These are phyloP conservation scores for Tillus elongatus DNA, from an alignment of 2,888 invertebrate genomes.

Conservation along the genomic window DNA sequence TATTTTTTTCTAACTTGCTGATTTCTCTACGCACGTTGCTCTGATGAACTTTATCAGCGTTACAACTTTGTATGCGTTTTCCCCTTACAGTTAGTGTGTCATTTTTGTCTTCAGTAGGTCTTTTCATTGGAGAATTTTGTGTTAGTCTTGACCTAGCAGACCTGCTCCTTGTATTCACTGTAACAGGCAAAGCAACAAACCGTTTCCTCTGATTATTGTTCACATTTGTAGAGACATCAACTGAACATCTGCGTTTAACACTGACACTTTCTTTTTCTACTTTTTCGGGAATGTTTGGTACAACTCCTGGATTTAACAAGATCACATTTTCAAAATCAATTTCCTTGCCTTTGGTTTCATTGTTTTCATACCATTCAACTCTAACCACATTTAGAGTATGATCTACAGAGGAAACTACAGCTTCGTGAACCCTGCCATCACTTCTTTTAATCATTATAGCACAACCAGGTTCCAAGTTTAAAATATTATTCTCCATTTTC, in stretches of 20 bases:
- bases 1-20: conserved; percentile 9
- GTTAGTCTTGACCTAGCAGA: conserved; percentile 6
- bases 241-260: too few relatives aligned
- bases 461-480: too few relatives aligned
- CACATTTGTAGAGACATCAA: too few relatives aligned
- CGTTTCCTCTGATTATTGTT: neutral
- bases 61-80: too few relatives aligned
- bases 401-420: conserved; percentile 89
- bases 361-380: conserved; percentile 98
- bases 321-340: conserved; percentile 85
- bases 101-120: too few relatives aligned
- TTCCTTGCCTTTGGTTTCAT: conserved; percentile 99
- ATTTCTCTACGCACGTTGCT: too few relatives aligned
- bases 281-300: conserved; percentile 4
- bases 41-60: too few relatives aligned
- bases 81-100: too few relatives aligned
- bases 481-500: too few relatives aligned
- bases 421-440: conserved; percentile 88
- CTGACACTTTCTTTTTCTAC: too few relatives aligned
- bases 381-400: conserved; percentile 79
- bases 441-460: conserved; percentile 76
- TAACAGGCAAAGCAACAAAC: neutral
- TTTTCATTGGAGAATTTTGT: too few relatives aligned
- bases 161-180: conserved; percentile 6
- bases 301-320: conserved; percentile 64